Conservation (phyloP, 2,113 vertebrate genomes). For the Grammomys surdaster region DNA sequence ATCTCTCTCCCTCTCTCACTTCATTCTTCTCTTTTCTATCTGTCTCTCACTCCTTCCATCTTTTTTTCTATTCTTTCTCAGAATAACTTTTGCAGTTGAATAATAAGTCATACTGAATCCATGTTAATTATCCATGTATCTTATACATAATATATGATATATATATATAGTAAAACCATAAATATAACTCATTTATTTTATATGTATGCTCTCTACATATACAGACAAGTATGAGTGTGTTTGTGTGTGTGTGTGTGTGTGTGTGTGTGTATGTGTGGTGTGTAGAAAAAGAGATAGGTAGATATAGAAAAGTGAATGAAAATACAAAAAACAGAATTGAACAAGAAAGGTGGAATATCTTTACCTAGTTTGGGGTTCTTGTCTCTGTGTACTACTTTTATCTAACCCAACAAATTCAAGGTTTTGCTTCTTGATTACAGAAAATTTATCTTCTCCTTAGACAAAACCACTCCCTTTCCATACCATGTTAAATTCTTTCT, state of each 20-base stretch:
- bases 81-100: background rate
- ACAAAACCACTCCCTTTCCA: background rate
- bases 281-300: background rate
- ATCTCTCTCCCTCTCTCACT: background rate
- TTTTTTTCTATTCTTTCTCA: background rate
- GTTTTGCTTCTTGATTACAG: background rate
- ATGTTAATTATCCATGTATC: background rate
- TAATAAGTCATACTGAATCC: background rate
- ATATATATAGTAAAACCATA: background rate
- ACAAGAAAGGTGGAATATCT: background rate
- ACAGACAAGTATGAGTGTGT: rapidly evolving
- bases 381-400: background rate
- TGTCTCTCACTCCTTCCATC: background rate
- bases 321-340: background rate
- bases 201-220: background rate
- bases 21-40: too few relatives aligned
- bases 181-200: background rate
- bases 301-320: background rate
- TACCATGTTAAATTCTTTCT: background rate
- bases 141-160: background rate
- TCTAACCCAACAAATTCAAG: background rate
- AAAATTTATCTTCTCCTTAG: background rate
- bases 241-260: background rate
- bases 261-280: background rate
- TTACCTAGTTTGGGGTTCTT: background rate